phyloP scores from a whole-genome alignment of 2,888 invertebrate species.

The Theretra japonica region DNA sequence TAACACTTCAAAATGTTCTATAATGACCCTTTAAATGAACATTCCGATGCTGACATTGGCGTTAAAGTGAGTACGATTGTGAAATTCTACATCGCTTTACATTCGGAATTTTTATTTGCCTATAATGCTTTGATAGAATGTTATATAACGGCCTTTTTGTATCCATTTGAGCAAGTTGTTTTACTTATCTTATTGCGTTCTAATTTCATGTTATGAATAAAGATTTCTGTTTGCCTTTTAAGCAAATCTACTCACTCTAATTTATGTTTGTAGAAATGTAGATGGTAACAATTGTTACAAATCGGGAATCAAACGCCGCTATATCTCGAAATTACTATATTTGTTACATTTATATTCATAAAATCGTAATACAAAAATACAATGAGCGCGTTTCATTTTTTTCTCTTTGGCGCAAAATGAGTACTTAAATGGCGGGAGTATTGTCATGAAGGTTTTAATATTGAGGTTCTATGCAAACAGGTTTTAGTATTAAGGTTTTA shows the following conservation, averaged over 20 bases:
- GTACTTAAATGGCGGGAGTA: too few relatives aligned
- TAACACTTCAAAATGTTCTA: constrained; percentile 30
- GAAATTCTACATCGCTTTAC: constrained; percentile 6
- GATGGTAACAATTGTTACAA: too few relatives aligned
- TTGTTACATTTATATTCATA: too few relatives aligned
- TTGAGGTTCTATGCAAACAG: too few relatives aligned
- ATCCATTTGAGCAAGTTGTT: not conserved
- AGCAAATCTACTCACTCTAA: not conserved
- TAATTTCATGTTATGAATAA: not conserved
- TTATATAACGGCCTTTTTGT: not conserved
- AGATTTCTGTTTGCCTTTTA: not conserved
- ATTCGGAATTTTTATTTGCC: not conserved
- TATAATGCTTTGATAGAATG: not conserved
- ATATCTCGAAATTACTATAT: too few relatives aligned
- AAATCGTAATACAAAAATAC: too few relatives aligned
- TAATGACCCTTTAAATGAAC: constrained; percentile 4
- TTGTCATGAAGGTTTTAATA: too few relatives aligned
- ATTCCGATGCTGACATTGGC: constrained; percentile 1
- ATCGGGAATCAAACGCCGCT: too few relatives aligned
- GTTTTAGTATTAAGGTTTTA: too few relatives aligned
- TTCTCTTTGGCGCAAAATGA: too few relatives aligned
- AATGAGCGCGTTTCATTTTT: too few relatives aligned
- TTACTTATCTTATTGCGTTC: not conserved
- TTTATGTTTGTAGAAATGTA: too few relatives aligned
- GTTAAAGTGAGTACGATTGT: not conserved